Base-by-base conservation (phyloP, 2,888 invertebrate species). In the Caradrina clavipalpis region DNA sequence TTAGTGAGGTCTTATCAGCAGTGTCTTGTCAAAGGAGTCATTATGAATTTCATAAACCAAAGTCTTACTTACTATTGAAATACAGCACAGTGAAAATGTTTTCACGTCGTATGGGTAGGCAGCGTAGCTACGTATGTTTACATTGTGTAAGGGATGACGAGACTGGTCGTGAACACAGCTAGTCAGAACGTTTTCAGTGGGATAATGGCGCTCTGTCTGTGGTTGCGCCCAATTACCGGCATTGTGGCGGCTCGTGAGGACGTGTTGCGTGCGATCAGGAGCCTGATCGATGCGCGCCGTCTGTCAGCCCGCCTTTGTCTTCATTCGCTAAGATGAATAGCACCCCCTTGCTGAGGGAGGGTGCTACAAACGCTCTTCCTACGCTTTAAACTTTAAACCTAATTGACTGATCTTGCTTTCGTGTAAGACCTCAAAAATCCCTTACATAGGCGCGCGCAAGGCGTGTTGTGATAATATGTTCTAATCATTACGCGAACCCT, bases 141-240 rank as follows among this genome's bases (percentile, higher is more conserved):
- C 39, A 45, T 58, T 26, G 50, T 56, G 42, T 56, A 47, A 57
- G 56, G 60, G 49, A 35, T 68, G 55, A 31, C 26, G 35, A 42
- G 51, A 47, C 35, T 55, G 39, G 47, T 69, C 59, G 31, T n/a
- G 19, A 42, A 42, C 53, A 22, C 55, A 59, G 58, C 53, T 55
- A 39, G 67, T 45, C 73, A 15, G 57, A 51, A 57, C 53, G 67
- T 66, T 78, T 73, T 60, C 57, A 71, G 56, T 21, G 42, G 57
- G 58, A 76, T 76, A 69, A 75, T 71, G 66, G 57, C 54, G 54
- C 55, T 78, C 54, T 61, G 58, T 49, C 22, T 50, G 71, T 50
- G 78, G 81, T 61, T 51, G 47, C 17, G 55, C 55, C 75, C 76
- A 78, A 82, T 80, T 82, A 82, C 78, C 67, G 69, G 63, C 71